These are phyloP conservation scores for Megaustenia siamemsis DNA, from an alignment of 2,888 invertebrate species.

Conservation along the genomic window DNA sequence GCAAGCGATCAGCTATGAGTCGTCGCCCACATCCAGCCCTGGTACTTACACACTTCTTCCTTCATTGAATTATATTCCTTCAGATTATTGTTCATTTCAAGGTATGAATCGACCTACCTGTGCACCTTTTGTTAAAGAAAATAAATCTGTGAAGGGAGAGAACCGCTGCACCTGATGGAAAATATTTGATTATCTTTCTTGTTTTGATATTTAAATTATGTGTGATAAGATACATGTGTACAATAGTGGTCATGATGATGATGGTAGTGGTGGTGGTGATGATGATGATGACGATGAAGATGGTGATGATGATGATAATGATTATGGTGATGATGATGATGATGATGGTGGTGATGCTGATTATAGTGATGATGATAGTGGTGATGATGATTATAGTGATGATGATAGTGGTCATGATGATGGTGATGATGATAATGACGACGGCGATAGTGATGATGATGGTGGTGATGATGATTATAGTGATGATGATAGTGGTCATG, in stretches of 20 bases:
- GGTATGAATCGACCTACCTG: too few species aligned
- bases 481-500: neutral
- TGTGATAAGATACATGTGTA: too few species aligned
- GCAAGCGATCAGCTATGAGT: too few species aligned
- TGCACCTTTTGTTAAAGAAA: too few species aligned
- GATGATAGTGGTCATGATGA: neutral
- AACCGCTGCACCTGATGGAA: too few species aligned
- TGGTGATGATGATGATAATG: neutral
- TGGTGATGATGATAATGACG: slow-evolving; percentile 12
- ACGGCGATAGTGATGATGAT: neutral
- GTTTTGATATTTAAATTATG: too few species aligned
- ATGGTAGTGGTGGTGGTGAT: neutral
- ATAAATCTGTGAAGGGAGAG: too few species aligned
- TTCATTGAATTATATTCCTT: too few species aligned
- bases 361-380: neutral
- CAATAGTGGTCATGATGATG: neutral
- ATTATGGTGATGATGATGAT: neutral
- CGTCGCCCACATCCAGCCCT: too few species aligned
- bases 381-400: neutral
- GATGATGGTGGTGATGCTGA: neutral
- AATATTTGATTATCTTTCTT: too few species aligned
- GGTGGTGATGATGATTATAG: slow-evolving; percentile 1
- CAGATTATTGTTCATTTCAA: too few species aligned
- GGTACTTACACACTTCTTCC: too few species aligned
- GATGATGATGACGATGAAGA: neutral